phyloP scores from a whole-genome alignment of 2,888 invertebrate genomes.

The Latrodectus hesperus region DNA sequence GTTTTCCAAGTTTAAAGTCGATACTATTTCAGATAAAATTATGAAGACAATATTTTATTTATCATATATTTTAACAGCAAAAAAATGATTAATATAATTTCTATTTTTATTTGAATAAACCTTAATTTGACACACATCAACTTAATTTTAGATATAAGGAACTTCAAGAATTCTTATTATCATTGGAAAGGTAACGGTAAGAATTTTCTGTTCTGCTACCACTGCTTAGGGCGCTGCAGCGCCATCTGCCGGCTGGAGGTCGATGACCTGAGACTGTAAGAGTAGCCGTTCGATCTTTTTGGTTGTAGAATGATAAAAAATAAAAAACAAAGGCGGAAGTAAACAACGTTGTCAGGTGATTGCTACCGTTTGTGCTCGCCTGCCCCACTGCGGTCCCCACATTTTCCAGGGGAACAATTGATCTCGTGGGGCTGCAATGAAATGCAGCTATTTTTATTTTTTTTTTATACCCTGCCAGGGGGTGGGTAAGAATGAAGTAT shows the following conservation, averaged over 20 bases:
- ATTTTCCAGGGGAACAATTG: slow-evolving; percentile 14
- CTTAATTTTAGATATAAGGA: no score
- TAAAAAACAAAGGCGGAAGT: slow-evolving; percentile 58
- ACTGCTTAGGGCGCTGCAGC: slow-evolving; percentile 39
- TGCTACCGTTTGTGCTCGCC: slow-evolving; percentile 14
- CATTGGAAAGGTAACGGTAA: not conserved
- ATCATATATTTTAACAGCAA: no score
- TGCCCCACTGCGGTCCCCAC: slow-evolving; percentile 21
- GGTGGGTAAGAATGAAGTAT: not conserved
- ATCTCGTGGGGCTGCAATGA: slow-evolving; percentile 1
- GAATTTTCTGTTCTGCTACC: not conserved
- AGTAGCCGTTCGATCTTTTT: slow-evolving; percentile 44
- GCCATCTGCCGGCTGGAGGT: slow-evolving; percentile 43
- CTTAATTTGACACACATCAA: no score
- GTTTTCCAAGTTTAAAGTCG: no score
- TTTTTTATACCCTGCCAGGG: not conserved
- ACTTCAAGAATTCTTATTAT: no score
- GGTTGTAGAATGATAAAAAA: no score
- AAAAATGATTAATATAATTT: no score
- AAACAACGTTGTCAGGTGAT: slow-evolving; percentile 55
- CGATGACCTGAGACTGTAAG: slow-evolving; percentile 30
- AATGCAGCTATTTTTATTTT: slow-evolving; percentile 14
- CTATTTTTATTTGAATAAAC: no score
- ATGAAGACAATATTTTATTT: no score
- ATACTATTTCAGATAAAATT: no score